Percentiles rank a stretch among this genome's conserved stretches.
Conservation (phyloP, 2,888 invertebrate genomes). For the Epinotia bilunana region DNA sequence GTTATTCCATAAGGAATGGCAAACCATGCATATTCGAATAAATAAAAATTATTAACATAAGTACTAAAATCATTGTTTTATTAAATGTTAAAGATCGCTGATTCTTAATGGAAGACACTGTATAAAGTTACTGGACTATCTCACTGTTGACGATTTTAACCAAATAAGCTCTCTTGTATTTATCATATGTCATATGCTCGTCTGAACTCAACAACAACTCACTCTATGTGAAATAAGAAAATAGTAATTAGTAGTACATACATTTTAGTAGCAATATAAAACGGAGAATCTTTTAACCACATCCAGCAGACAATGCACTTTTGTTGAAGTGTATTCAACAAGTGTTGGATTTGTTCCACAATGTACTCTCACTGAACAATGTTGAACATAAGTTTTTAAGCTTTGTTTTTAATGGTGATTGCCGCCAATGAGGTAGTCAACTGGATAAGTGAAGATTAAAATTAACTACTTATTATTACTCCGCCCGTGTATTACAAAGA, state of each 20-base stretch:
- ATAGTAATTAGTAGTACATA: background rate
- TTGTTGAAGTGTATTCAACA: constrained; percentile 7
- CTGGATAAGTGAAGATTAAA: background rate
- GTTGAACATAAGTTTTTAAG: constrained; percentile 1
- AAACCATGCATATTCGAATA: no score
- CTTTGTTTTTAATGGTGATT: background rate
- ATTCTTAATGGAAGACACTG: no score
- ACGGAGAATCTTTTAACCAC: background rate
- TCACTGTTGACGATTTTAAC: background rate
- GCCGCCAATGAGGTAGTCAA: background rate
- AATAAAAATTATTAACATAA: no score
- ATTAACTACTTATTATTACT: background rate
- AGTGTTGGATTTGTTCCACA: background rate
- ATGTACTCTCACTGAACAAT: background rate
- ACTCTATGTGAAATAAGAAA: background rate
- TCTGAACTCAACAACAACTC: background rate
- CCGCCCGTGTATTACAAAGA: no score
- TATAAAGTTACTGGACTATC: no score
- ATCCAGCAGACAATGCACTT: background rate
- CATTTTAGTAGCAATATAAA: background rate
- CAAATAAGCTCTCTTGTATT: background rate
- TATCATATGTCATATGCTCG: background rate
- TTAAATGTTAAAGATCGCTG: no score
- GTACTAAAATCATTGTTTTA: no score
- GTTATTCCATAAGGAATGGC: no score